A percentile compares a stretch with the other conserved stretches of the same genome.
Conservation (phyloP, 2,888 invertebrate species). For the Dryadula phaetusa region DNA sequence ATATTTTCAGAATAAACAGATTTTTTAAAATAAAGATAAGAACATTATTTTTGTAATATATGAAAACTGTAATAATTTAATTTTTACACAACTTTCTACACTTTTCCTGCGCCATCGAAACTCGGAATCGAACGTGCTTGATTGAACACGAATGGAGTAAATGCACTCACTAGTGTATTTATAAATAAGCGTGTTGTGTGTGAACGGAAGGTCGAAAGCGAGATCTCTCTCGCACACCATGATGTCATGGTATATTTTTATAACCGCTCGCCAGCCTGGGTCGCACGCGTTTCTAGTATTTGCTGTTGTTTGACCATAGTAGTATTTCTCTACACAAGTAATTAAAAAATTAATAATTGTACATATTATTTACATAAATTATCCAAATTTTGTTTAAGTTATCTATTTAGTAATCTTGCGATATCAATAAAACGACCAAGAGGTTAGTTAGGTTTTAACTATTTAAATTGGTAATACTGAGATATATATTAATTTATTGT, state of each 20-base stretch:
- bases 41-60: no score
- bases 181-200: conserved; percentile 60
- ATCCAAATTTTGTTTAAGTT: neutral
- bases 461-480: no score
- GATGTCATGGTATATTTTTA: conserved; percentile 83
- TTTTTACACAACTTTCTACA: conserved; percentile 5
- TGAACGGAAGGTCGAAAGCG: conserved; percentile 56
- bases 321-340: conserved; percentile 51
- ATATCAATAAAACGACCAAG: neutral
- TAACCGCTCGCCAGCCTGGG: conserved; percentile 68
- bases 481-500: neutral
- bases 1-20: neutral
- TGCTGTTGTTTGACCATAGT: conserved; percentile 57
- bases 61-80: neutral
- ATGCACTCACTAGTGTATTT: conserved; percentile 69
- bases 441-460: no score
- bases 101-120: conserved; percentile 24
- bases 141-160: conserved; percentile 71
- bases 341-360: neutral
- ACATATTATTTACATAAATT: neutral
- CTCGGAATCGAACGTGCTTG: conserved; percentile 52
- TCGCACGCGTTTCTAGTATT: conserved; percentile 71
- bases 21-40: no score
- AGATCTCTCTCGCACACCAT: conserved; percentile 74
- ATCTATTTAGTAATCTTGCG: neutral